Base-by-base conservation (phyloP, 2,113 vertebrate genomes). In the Ameiurus melas region DNA sequence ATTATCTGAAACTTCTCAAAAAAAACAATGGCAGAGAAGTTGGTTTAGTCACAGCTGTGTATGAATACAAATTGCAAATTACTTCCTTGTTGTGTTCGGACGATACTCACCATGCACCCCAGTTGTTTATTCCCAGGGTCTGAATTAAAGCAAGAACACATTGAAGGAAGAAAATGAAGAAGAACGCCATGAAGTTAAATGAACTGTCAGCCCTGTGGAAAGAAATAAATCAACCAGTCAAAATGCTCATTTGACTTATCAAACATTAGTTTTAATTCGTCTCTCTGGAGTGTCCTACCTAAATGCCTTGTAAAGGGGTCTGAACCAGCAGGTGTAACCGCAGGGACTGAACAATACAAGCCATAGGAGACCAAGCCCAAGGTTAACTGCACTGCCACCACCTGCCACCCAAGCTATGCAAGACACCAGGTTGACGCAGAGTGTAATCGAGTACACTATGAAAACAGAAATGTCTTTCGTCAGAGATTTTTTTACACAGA, bases 181-280 rank as follows among this genome's bases (percentile, higher is more conserved):
- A 99, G 91, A 99, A 99, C 0, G 94, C 89, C 98, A 99, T 99
- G 89, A 98, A 99, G 92, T 99, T 99, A 92, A 98, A 99, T 0
- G 98, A 99, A 91, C 98, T 99, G 94, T 99, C 97, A 0, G 98
- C 97, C 91, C 97, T 98, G 90, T 58, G 82, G 71, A 55, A 77
- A 73, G 19, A 86, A 36, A 71, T 47, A 71, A 84, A 86, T 1
- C 51, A 19, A 19, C 55, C 68, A 9, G 39, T 43, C 77, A 19
- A 78, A 78, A 58, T n/a, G 2, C 14, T 75, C 7, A 10, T 55
- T 27, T 55, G 20, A 82, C 5, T 30, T 4, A 13, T 53, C 8
- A 73, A 70, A 39, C 6, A n/a, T 27, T 19, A 20, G 5, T 77
- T 25, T 57, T 68, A 12, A 25, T 71, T 36, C 5, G 71, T 25